phyloP scores from a whole-genome alignment of 2,888 invertebrate species.

The Anagyrus pseudococci region DNA sequence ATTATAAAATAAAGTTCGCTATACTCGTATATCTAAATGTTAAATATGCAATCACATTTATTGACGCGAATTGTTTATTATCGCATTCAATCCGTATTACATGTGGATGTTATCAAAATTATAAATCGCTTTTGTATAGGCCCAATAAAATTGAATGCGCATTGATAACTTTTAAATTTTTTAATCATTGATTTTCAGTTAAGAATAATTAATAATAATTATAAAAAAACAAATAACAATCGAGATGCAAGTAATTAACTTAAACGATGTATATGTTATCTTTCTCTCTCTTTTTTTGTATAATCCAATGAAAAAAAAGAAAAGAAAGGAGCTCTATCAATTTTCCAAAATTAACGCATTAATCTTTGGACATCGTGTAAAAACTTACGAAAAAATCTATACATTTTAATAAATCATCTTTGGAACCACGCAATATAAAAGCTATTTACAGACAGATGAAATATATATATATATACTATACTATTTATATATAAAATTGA shows the following conservation, averaged over 20 bases:
- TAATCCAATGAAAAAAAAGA: neutral
- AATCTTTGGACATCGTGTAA: conserved; percentile 44
- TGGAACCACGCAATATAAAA: conserved; percentile 38
- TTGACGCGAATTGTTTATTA: too few relatives aligned
- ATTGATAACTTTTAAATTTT: too few relatives aligned
- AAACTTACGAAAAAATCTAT: conserved; percentile 1
- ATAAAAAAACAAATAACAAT: neutral
- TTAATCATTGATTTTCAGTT: too few relatives aligned
- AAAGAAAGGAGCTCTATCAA: neutral
- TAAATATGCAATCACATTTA: too few relatives aligned
- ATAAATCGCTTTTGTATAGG: too few relatives aligned
- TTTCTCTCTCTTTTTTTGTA: neutral
- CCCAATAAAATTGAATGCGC: too few relatives aligned
- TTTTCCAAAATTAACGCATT: conserved; percentile 38
- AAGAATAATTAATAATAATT: too few relatives aligned
- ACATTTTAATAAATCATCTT: conserved; percentile 29
- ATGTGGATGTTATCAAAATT: too few relatives aligned
- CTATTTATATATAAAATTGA: conserved; percentile 42
- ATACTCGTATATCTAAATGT: too few relatives aligned
- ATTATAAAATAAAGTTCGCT: too few relatives aligned
- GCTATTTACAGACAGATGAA: conserved; percentile 46
- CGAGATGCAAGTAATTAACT: neutral
- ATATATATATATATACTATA: neutral
- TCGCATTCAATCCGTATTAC: too few relatives aligned
- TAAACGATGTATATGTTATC: neutral